Percentiles rank a stretch among this genome's conserved stretches.
Conservation (phyloP, 2,888 invertebrate species). For the Globia sparganii region DNA sequence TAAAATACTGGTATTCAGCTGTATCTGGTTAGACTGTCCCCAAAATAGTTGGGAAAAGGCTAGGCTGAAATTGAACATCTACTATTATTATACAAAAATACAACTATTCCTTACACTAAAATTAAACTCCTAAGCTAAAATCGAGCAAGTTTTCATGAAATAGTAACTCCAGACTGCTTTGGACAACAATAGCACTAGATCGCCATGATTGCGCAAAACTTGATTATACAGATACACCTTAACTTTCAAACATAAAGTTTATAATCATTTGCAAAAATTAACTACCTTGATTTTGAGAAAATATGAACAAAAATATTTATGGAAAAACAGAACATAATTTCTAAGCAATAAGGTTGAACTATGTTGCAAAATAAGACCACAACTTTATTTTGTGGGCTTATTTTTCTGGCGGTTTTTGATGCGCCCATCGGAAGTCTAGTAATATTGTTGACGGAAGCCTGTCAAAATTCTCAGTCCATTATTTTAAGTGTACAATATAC, state of each 20-base stretch:
- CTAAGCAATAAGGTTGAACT: not conserved
- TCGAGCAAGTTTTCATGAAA: constrained; percentile 26
- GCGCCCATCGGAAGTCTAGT: not conserved
- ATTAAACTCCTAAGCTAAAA: not conserved
- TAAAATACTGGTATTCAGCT: too few relatives aligned
- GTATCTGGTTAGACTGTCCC: too few relatives aligned
- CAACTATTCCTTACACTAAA: constrained; percentile 6
- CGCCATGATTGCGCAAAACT: not conserved
- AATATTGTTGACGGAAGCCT: not conserved
- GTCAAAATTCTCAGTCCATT: constrained; percentile 42
- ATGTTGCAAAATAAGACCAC: not conserved
- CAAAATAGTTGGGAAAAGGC: too few relatives aligned
- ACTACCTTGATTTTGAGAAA: not conserved
- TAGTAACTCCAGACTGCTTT: constrained; percentile 24
- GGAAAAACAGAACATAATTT: not conserved
- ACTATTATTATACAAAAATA: constrained; percentile 42
- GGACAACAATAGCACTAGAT: not conserved
- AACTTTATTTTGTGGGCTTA: not conserved
- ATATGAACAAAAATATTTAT: not conserved
- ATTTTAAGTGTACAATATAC: constrained; percentile 52
- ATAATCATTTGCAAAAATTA: not conserved
- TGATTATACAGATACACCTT: not conserved
- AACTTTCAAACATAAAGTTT: not conserved
- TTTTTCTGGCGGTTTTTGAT: not conserved
- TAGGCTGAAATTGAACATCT: constrained; percentile 11